Base-by-base conservation (phyloP, 2,888 invertebrate species). In the Entomobrya multifasciata region DNA sequence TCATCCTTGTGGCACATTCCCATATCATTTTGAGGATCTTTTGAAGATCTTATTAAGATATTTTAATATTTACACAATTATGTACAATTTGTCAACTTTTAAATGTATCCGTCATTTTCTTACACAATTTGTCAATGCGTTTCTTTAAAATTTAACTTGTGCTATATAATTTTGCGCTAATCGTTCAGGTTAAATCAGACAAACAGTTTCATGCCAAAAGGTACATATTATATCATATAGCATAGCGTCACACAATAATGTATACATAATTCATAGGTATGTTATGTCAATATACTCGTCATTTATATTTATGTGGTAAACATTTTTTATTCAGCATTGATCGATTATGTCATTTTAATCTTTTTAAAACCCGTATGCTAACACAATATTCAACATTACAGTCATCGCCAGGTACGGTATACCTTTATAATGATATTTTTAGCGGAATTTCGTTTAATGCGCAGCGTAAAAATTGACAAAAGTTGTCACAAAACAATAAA, bases 131-230 rank as follows among this genome's bases (percentile, higher is more conserved):
- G n/a, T n/a, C n/a, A n/a, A n/a, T n/a, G n/a, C n/a, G 17, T 55
- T 55, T 55, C 3, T 17, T 55, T 55, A n/a, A 47, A 47, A 55
- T 15, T 55, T 4, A 17, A 55, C 17, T 67, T 44, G 13, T 52
- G 20, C 10, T 67, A 20, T 52, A 27, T 1, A 78, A 78, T 62
- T 62, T 17, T 17, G 8, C 20, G 17, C 22, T n/a, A n/a, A 67
- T 67, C 55, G 27, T 36, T 80, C 82, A 82, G 82, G 80, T 80
- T 80, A 49, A 82, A 74, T 82, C 80, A 81, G 80, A 49, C 82
- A 82, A n/a, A 47, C 57, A 27, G 74, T 82, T 62, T 30, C 27
- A 55, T 62, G 74, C 74, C 52, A 47, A 74, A 82, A 82, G 82
- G 82, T 82, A 82, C 82, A 74, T 41, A 49, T 22, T 15, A 62